phyloP scores from a whole-genome alignment of 2,113 vertebrate genomes.

The Semicossyphus pulcher region DNA sequence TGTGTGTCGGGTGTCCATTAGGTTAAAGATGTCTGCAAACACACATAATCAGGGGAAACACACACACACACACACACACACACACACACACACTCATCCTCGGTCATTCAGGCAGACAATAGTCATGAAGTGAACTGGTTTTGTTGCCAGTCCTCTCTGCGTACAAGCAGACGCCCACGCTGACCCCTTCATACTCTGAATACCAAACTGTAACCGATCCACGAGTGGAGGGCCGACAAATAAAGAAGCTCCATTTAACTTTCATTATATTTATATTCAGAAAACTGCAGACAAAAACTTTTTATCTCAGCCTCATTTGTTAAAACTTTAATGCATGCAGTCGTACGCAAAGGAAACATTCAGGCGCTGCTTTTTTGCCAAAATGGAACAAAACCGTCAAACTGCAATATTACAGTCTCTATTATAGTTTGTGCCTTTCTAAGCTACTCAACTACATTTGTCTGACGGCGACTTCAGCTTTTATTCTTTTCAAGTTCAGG shows the following conservation, averaged over 20 bases:
- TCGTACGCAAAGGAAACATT: slow-evolving; percentile 32
- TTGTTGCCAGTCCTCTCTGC: slow-evolving; percentile 8
- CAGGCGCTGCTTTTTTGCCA: slow-evolving; percentile 12
- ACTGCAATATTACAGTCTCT: too few relatives aligned
- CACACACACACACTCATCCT: slow-evolving; percentile 9
- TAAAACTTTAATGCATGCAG: slow-evolving; percentile 5
- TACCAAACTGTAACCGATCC: slow-evolving; percentile 58
- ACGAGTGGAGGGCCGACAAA: too few relatives aligned
- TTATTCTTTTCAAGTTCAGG: too few relatives aligned
- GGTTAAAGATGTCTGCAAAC: slow-evolving; percentile 32
- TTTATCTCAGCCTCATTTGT: slow-evolving; percentile 10
- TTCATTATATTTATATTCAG: slow-evolving; percentile 20
- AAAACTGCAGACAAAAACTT: slow-evolving; percentile 15
- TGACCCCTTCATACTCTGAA: slow-evolving; percentile 48
- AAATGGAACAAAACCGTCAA: too few relatives aligned
- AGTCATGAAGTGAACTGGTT: neutral
- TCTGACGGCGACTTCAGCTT: too few relatives aligned
- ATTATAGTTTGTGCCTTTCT: too few relatives aligned
- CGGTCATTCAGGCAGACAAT: slow-evolving; percentile 3
- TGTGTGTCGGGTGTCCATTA: slow-evolving; percentile 7
- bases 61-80: slow-evolving; percentile 1
- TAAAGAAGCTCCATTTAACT: too few relatives aligned
- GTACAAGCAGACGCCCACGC: slow-evolving; percentile 19
- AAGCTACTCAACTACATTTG: too few relatives aligned
- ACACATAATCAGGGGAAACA: slow-evolving; percentile 6